These are phyloP conservation scores for Vireo altiloquus DNA, from an alignment of 2,113 vertebrate genomes.

Conservation along the genomic window DNA sequence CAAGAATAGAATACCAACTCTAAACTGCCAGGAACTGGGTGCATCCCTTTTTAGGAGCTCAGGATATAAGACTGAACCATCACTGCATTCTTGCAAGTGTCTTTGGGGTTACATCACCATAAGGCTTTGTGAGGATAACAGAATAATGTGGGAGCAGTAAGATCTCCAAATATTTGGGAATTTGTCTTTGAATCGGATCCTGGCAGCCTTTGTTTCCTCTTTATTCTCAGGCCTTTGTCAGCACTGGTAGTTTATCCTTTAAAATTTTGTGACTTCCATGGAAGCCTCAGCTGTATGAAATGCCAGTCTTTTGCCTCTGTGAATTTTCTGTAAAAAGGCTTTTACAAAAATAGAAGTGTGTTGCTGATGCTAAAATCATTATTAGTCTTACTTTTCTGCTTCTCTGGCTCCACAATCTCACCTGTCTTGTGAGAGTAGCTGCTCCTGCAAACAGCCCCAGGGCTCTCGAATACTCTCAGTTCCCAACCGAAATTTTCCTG, in stretches of 20 bases:
- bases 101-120: rapidly evolving
- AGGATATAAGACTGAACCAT: not conserved
- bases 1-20: not conserved
- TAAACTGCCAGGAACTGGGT: not conserved
- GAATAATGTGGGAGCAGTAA: not conserved
- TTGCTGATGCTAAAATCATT: not conserved
- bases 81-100: not conserved
- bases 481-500: not conserved
- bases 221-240: not conserved
- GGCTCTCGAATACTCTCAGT: rapidly evolving
- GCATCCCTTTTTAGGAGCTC: not conserved
- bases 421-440: not conserved
- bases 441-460: not conserved
- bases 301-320: not conserved
- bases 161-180: not conserved
- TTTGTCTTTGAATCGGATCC: not conserved
- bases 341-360: not conserved
- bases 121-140: not conserved
- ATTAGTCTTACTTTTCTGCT: not conserved
- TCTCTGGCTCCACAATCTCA: not conserved
- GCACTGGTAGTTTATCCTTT: not conserved
- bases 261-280: not conserved
- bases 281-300: not conserved
- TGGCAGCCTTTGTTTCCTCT: not conserved
- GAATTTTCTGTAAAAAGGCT: not conserved